These are phyloP conservation scores for Orycteropus afer DNA, from an alignment of 2,113 vertebrate species.

Conservation along the genomic window DNA sequence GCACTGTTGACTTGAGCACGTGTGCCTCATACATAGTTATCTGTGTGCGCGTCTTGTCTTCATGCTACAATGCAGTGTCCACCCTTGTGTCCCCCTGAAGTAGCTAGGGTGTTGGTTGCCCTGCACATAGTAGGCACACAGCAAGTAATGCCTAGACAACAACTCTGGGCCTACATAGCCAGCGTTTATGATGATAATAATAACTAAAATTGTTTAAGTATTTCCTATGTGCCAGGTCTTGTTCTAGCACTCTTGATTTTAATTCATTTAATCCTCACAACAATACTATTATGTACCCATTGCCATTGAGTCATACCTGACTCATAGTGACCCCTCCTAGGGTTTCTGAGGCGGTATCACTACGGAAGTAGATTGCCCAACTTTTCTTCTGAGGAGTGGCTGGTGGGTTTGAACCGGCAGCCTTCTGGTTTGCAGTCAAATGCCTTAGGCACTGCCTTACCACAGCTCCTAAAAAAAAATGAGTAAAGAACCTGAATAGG, in stretches of 20 bases:
- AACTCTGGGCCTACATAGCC: not conserved
- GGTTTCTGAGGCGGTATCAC: too few relatives aligned
- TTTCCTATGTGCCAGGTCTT: not conserved
- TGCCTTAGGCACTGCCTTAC: too few relatives aligned
- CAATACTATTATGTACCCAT: not conserved
- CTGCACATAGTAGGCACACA: not conserved
- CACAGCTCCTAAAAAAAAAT: too few relatives aligned
- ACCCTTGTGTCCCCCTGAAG: not conserved
- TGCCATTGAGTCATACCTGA: too few relatives aligned
- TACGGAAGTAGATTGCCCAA: too few relatives aligned
- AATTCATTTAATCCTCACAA: not conserved
- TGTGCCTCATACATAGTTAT: not conserved
- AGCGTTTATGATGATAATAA: not conserved
- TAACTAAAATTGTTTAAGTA: not conserved
- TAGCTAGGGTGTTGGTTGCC: not conserved
- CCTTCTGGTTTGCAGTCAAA: too few relatives aligned
- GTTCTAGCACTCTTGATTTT: not conserved
- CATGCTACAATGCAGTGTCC: not conserved
- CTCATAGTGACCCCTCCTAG: too few relatives aligned
- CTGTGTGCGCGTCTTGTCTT: not conserved
- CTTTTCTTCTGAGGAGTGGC: too few relatives aligned
- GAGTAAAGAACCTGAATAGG: too few relatives aligned
- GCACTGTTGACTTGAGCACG: not conserved
- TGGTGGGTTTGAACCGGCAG: too few relatives aligned
- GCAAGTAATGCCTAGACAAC: not conserved